Evolutionary conservation across 2,113 vertebrate species (phyloP).

Genomic region (Ptilonorhynchus violaceus): DNA sequence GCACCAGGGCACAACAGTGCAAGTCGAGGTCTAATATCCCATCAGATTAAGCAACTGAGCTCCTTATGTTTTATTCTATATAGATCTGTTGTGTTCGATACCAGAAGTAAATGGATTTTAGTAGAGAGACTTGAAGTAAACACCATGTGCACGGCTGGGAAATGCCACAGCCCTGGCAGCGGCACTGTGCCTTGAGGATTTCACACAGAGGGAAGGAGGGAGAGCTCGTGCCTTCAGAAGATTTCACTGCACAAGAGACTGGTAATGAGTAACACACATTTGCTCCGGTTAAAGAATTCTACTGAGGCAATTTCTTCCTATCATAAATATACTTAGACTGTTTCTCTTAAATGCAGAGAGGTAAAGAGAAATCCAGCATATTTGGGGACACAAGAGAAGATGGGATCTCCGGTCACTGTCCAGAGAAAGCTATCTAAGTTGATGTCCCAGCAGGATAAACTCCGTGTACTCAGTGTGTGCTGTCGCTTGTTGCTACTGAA

Average conservation of each 20-base stretch:
- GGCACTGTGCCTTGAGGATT: background rate
- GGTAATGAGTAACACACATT: background rate
- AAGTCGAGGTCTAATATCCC: background rate
- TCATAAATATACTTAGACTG: background rate
- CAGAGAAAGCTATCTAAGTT: background rate
- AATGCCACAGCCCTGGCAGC: background rate
- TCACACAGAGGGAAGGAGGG: background rate
- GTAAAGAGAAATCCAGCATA: background rate
- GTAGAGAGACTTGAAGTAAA: background rate
- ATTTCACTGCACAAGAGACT: background rate
- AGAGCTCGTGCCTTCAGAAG: background rate
- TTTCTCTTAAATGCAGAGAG: background rate
- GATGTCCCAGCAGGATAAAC: background rate
- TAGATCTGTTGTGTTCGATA: background rate
- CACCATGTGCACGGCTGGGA: background rate
- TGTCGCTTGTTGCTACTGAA: background rate
- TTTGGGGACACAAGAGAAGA: background rate
- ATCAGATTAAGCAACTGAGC: background rate
- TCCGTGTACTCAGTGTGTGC: background rate
- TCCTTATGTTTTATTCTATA: background rate
- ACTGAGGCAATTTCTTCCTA: background rate
- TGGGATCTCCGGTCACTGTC: background rate
- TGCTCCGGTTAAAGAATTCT: background rate
- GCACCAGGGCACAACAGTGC: background rate
- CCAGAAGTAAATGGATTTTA: background rate